Evolutionary conservation across 2,113 vertebrate species (phyloP).

Genomic region (Grammomys dolichurus): DNA sequence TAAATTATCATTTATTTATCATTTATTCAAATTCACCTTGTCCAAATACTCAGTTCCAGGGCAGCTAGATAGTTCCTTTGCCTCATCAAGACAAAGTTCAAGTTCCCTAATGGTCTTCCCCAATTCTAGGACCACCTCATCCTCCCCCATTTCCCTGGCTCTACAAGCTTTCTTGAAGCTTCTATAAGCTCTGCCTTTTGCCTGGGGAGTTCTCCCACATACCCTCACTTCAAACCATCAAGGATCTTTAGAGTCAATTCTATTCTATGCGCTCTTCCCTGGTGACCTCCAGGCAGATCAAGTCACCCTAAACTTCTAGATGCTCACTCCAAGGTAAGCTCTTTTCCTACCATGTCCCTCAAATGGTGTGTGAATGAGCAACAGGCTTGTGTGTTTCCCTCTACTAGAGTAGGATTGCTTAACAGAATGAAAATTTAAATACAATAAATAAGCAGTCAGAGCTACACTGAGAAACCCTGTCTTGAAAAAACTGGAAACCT

Average conservation of each 20-base stretch:
- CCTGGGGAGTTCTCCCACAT: background rate
- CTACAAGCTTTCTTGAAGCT: background rate
- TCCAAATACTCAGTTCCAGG: no score
- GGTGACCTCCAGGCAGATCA: background rate
- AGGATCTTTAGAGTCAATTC: background rate
- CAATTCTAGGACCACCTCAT: background rate
- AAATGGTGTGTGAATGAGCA: background rate
- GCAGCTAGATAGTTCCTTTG: background rate
- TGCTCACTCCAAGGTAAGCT: background rate
- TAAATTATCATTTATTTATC: background rate
- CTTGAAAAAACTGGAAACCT: background rate
- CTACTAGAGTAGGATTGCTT: background rate
- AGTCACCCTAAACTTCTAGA: background rate
- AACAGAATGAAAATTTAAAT: background rate
- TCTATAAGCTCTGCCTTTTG: background rate
- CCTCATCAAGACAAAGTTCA: background rate
- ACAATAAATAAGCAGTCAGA: background rate
- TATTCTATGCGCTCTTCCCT: background rate
- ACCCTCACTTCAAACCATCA: background rate
- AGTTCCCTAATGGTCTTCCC: background rate
- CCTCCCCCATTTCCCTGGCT: rapidly evolving
- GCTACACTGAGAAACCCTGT: background rate
- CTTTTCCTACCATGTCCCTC: background rate
- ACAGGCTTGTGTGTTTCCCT: background rate
- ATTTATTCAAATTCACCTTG: no score